A percentile compares a stretch with the other conserved stretches of the same genome.
These are phyloP conservation scores for Gallinago undulata DNA, from an alignment of 2,113 vertebrate genomes.

Conservation along the genomic window DNA sequence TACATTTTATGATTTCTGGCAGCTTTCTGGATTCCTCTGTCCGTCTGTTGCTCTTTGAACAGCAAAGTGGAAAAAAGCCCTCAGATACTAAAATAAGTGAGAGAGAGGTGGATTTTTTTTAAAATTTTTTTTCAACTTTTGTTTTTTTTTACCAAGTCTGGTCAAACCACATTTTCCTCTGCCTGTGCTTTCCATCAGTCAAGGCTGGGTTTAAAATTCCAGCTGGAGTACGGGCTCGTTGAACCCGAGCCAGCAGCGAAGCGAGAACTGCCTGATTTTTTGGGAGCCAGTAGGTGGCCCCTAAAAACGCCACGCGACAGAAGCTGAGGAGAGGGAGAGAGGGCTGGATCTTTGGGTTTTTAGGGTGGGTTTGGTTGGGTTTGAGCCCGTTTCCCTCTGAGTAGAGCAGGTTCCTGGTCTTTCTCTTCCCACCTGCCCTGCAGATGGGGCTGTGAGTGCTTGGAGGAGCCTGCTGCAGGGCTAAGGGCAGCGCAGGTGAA, in stretches of 20 bases:
- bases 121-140: neutral
- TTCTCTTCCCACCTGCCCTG: neutral
- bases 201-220: neutral
- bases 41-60: neutral
- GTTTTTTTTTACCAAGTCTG: neutral
- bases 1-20: neutral
- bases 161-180: conserved; percentile 17
- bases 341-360: neutral
- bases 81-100: neutral
- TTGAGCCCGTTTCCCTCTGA: neutral
- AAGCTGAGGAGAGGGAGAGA: neutral
- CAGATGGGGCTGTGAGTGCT: neutral
- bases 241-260: neutral
- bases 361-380: neutral
- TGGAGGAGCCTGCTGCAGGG: neutral
- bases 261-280: neutral
- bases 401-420: neutral
- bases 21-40: neutral
- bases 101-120: neutral
- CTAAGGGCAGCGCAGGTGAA: neutral
- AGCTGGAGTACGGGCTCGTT: neutral
- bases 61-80: neutral
- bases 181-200: conserved; percentile 5
- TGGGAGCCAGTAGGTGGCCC: neutral
- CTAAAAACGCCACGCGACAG: neutral